Base-by-base conservation (phyloP, 1,140 invertebrate species). In the Phymorhynchus buccinoides region DNA sequence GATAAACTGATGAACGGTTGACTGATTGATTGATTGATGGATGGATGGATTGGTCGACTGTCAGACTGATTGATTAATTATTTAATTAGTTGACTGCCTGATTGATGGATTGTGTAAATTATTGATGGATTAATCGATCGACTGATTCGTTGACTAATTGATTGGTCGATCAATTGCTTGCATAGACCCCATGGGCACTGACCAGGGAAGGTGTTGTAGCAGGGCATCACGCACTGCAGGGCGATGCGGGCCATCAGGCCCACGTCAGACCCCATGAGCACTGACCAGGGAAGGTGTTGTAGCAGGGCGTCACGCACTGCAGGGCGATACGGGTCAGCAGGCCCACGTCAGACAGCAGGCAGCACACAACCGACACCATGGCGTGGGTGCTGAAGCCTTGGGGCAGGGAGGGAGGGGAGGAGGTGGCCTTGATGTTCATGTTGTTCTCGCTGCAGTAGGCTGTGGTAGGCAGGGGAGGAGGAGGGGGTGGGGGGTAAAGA, bases 221-320 rank as follows among this genome's bases (percentile, higher is more conserved):
- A 77, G 41, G 73, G 82, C 6, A 86, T 71, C 3, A 86, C 37
- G 3, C 48, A 71, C 83, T 84, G 86, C 22, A 86, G 78, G 3
- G 32, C 62, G 6, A 86, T 77, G 9, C 86, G 41, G 18, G 62
- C 30, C 0, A 84, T 7, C 3, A 87, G 83, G 0, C 78, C 83
- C 2, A 84, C 32, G 32, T 62, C 35, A 18, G 83, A 87, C 35
- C 73, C 37, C 16, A 22, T 18, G 16, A 22, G 27, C 30, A 37
- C 16, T 52, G 18, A 68, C n/a, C 37, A 68, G 41, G n/a, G 37
- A 35, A 62, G 48, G 39, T 86, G 39, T 73, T 80, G 48, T 81
- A 86, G 48, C 84, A 84, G 22, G 82, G 82, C 6, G 84, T 71
- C 3, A 86, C 37, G 3, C 48, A 71, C 83, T 84, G 86, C 22